Evolutionary conservation across 2,888 invertebrate species (phyloP).

Genomic region (Brenthis ino): DNA sequence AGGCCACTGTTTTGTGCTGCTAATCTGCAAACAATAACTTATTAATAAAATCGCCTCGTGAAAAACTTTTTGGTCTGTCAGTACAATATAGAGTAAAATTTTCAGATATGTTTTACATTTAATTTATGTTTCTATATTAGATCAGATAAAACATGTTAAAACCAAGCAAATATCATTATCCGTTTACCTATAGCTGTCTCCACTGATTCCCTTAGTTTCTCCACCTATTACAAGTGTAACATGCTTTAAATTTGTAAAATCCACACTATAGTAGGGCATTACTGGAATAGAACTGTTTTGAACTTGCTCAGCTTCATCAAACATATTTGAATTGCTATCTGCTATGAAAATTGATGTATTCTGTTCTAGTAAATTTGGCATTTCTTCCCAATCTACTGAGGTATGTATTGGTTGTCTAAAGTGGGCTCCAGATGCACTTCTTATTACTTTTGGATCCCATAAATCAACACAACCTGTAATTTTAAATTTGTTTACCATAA

Average conservation of each 20-base stretch:
- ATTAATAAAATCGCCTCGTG: neutral
- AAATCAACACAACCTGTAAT: conserved; percentile 91
- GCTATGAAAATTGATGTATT: conserved; percentile 84
- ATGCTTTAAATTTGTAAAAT: conserved; percentile 79
- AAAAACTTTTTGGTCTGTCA: neutral
- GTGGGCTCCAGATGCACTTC: conserved; percentile 93
- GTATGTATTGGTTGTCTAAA: conserved; percentile 88
- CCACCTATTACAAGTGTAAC: conserved; percentile 91
- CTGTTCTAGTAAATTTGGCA: conserved; percentile 72
- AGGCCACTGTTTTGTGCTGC: conserved; percentile 82
- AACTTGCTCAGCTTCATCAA: conserved; percentile 40
- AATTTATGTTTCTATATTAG: neutral
- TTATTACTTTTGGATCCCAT: conserved; percentile 94
- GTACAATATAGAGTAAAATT: no score
- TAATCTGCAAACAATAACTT: conserved; percentile 64
- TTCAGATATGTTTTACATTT: no score
- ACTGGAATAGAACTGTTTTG: conserved; percentile 69
- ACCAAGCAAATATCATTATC: neutral
- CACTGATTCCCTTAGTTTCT: conserved; percentile 93
- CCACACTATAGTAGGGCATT: conserved; percentile 84
- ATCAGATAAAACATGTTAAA: neutral
- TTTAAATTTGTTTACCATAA: neutral
- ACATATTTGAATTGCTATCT: conserved; percentile 81
- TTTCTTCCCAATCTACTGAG: conserved; percentile 85
- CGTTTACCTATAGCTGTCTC: conserved; percentile 84